Evolutionary conservation across 2,888 invertebrate genomes (phyloP).

Genomic region (Melitaea athalia): DNA sequence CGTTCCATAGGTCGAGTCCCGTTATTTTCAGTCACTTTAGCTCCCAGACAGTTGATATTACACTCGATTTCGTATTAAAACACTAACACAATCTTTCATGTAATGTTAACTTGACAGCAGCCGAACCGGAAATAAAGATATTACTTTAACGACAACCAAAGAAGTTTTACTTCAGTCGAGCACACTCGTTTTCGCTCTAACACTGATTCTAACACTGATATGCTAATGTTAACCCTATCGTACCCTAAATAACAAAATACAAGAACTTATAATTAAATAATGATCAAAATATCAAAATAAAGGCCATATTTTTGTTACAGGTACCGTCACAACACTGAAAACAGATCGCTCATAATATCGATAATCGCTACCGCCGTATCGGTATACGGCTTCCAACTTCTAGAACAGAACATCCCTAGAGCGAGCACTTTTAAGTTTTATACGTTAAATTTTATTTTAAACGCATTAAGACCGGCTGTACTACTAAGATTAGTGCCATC

Average conservation of each 20-base stretch:
- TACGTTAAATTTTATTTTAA: conserved; percentile 48
- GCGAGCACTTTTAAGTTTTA: conserved; percentile 49
- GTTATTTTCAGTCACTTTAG: no score
- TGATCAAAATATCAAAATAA: background rate
- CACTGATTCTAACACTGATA: no score
- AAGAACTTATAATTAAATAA: background rate
- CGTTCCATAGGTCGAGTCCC: no score
- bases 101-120: no score
- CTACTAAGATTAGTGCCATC: conserved; percentile 52
- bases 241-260: no score
- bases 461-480: conserved; percentile 52
- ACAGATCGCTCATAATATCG: conserved; percentile 59
- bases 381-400: conserved; percentile 42
- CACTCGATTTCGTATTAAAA: no score
- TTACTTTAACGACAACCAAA: no score
- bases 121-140: no score
- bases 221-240: no score
- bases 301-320: conserved; percentile 51
- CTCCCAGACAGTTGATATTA: no score
- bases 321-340: conserved; percentile 66
- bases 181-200: background rate
- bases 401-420: conserved; percentile 51
- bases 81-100: no score
- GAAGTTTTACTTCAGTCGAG: no score
- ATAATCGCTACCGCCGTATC: conserved; percentile 45